A percentile compares a stretch with the other conserved stretches of the same genome.
Evolutionary conservation across 2,797 vertebrate genomes (phyloP).

Genomic region (Orestias chungarensis): DNA sequence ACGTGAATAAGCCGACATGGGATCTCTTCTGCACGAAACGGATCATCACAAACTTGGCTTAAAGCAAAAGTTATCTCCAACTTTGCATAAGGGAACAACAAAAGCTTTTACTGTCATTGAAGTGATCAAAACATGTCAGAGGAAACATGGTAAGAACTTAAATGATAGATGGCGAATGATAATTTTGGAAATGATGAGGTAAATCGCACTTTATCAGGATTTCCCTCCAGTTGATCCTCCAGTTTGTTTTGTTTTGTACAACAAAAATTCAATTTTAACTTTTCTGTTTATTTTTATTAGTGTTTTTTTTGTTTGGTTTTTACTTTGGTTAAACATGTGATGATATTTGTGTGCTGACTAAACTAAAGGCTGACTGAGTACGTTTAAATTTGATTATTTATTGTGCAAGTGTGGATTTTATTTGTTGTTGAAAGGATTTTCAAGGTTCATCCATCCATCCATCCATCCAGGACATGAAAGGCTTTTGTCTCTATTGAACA

Average conservation of each 20-base stretch:
- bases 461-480: conserved; percentile 8
- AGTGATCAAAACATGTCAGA: background rate
- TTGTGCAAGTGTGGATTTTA: conserved; percentile 26
- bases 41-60: conserved; percentile 1
- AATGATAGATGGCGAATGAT: background rate
- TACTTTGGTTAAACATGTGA: conserved; percentile 2
- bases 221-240: conserved; percentile 23
- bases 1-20: conserved; percentile 22
- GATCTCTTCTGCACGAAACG: background rate
- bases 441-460: conserved; percentile 9
- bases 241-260: conserved; percentile 24
- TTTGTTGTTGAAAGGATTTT: conserved; percentile 6
- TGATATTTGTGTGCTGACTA: conserved; percentile 3
- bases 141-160: background rate
- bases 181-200: conserved; percentile 7
- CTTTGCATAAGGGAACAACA: conserved; percentile 3
- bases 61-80: conserved; percentile 22
- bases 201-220: conserved; percentile 40
- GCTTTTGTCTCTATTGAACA: conserved; percentile 7
- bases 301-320: background rate
- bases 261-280: conserved; percentile 9
- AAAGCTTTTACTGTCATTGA: background rate
- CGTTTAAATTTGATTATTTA: background rate
- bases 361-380: conserved; percentile 10
- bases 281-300: too few relatives aligned